Evolutionary conservation across 2,888 invertebrate genomes (phyloP), one percentile per base, ranked within the genome.

Genomic region (Urechis unicinctus): DNA sequence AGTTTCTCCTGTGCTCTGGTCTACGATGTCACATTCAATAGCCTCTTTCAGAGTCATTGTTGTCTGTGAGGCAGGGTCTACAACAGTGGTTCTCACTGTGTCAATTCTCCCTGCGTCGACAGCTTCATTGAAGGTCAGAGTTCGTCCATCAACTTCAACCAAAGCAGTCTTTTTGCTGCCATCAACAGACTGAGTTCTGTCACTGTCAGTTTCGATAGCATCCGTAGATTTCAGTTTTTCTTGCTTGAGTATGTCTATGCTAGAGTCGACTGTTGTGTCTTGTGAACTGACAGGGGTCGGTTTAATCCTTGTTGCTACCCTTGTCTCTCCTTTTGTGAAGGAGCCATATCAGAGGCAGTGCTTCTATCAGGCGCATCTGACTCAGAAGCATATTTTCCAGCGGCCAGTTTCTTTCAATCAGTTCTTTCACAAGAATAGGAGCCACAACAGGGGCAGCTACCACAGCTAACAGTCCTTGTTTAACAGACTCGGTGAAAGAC

Each of bases 341-440:
- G n/a, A n/a, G n/a, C n/a, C n/a, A n/a, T n/a, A n/a, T n/a, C n/a
- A n/a, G n/a, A n/a, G n/a, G n/a, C n/a, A n/a, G n/a, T n/a, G n/a
- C n/a, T n/a, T n/a, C n/a, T n/a, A n/a, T n/a, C n/a, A n/a, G n/a
- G n/a, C n/a, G n/a, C 51, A 93, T 84, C 56, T 74, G 69, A 36
- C 75, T 76, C 45, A 70, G 64, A n/a, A 64, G 84, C 51, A 94
- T 87, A 28, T 93, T 90, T 13, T 17, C 17, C 36, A 36, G 17
- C 9, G 36, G 36, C 9, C 26, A 25, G 49, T 6, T 22, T 48
- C 26, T 17, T 9, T 28, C 49, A 17, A 24, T 25, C n/a, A n/a
- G n/a, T n/a, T n/a, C n/a, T n/a, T n/a, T n/a, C n/a, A n/a, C n/a
- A n/a, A n/a, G n/a, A n/a, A n/a, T n/a, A n/a, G 6, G 25, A 4